A percentile compares a stretch with the other conserved stretches of the same genome.
These are phyloP conservation scores for Raja brachyura DNA, from an alignment of 2,113 vertebrate genomes.

Conservation along the genomic window DNA sequence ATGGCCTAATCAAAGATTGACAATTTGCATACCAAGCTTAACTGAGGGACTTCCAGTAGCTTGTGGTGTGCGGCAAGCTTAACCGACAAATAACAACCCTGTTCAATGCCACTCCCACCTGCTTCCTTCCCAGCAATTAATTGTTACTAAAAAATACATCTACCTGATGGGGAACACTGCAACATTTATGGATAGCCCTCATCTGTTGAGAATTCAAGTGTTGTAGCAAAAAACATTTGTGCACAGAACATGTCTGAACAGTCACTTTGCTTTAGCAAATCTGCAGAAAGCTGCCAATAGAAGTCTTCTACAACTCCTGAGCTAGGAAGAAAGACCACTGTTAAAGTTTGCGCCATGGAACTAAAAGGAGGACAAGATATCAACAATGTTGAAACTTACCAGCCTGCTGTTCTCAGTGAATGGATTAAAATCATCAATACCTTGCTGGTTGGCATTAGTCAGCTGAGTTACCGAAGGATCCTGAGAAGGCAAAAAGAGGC, in stretches of 20 bases:
- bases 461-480: slow-evolving; percentile 84
- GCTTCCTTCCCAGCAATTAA: neutral
- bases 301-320: neutral
- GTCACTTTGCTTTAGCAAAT: neutral
- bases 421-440: slow-evolving; percentile 75
- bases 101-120: neutral
- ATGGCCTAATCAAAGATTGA: neutral
- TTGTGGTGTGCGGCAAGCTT: neutral
- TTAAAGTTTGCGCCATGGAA: neutral
- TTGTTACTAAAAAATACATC: neutral
- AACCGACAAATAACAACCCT: neutral
- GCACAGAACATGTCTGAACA: neutral
- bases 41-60: neutral
- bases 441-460: slow-evolving; percentile 56
- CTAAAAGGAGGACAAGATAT: neutral
- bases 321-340: neutral
- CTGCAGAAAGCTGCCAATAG: neutral
- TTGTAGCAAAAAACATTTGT: neutral
- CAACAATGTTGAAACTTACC: slow-evolving; percentile 52
- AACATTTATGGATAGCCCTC: neutral
- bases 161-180: neutral
- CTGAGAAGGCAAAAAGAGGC: slow-evolving; percentile 51
- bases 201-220: neutral
- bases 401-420: slow-evolving; percentile 66
- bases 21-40: neutral